These are phyloP conservation scores for Argyresthia albistria DNA, from an alignment of 2,888 invertebrate genomes.

Conservation along the genomic window DNA sequence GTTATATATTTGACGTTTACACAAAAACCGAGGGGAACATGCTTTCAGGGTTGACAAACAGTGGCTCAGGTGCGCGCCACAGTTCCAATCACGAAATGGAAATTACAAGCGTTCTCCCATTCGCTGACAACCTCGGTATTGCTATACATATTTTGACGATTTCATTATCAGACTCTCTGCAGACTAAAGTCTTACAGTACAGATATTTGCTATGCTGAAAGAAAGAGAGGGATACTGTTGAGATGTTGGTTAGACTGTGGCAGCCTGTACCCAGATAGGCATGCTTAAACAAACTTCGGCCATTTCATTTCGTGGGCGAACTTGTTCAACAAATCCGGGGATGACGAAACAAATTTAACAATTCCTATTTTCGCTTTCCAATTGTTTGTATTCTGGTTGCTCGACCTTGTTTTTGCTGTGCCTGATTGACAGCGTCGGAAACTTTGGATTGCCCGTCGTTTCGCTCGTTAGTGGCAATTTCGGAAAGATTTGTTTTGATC, in stretches of 20 bases:
- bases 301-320: constrained; percentile 19
- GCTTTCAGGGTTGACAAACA: constrained; percentile 28
- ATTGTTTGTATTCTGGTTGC: constrained; percentile 24
- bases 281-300: constrained; percentile 14
- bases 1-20: constrained; percentile 33
- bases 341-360: constrained; percentile 32
- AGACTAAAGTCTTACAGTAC: constrained; percentile 10
- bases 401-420: constrained; percentile 20
- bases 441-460: constrained; percentile 25
- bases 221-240: neutral
- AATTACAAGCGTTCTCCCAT: constrained; percentile 26
- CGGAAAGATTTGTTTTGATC: constrained; percentile 6
- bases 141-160: constrained; percentile 23
- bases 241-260: constrained; percentile 6
- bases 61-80: constrained; percentile 30
- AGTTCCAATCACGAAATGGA: constrained; percentile 40
- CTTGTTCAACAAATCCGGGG: constrained; percentile 29
- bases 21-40: constrained; percentile 22
- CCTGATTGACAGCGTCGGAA: constrained; percentile 28
- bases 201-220: neutral
- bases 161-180: constrained; percentile 20
- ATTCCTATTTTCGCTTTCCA: constrained; percentile 33
- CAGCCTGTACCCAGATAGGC: constrained; percentile 6
- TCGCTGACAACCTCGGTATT: constrained; percentile 20
- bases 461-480: constrained; percentile 23